These are phyloP conservation scores for Neogobius melanostomus DNA, from an alignment of 2,113 vertebrate species.

Conservation along the genomic window DNA sequence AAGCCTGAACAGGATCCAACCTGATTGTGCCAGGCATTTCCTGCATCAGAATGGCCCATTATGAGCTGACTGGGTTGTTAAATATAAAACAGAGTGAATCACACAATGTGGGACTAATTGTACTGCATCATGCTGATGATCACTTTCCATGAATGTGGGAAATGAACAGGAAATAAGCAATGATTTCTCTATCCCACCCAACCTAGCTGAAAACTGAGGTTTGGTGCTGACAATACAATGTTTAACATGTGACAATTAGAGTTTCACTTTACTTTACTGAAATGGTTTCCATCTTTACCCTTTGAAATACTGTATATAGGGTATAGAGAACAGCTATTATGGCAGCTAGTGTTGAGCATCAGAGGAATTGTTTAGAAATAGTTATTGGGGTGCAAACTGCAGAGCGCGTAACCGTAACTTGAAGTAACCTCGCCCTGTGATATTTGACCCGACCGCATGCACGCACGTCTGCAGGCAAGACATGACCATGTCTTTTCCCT, in stretches of 20 bases:
- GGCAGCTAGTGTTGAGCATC: too few species aligned
- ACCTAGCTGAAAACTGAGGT: neutral
- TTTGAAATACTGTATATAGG: too few species aligned
- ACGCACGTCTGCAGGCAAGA: neutral
- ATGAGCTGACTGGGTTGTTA: neutral
- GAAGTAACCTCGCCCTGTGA: neutral
- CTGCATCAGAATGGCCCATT: neutral
- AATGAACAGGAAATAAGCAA: neutral
- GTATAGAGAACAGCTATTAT: too few species aligned
- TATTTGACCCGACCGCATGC: neutral
- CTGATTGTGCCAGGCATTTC: constrained; percentile 3
- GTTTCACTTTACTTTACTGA: neutral
- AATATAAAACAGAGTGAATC: neutral
- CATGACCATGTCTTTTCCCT: neutral
- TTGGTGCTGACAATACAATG: neutral
- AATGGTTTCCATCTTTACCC: neutral
- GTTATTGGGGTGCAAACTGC: neutral
- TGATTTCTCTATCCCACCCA: neutral
- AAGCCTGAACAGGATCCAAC: neutral
- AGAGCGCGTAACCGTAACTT: neutral
- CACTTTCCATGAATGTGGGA: neutral
- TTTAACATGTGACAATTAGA: too few species aligned
- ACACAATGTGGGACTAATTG: neutral
- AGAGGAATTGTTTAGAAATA: neutral
- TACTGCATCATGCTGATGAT: neutral